Conservation (phyloP, 2,888 invertebrate species). For the Dicyrtoma fusca region DNA sequence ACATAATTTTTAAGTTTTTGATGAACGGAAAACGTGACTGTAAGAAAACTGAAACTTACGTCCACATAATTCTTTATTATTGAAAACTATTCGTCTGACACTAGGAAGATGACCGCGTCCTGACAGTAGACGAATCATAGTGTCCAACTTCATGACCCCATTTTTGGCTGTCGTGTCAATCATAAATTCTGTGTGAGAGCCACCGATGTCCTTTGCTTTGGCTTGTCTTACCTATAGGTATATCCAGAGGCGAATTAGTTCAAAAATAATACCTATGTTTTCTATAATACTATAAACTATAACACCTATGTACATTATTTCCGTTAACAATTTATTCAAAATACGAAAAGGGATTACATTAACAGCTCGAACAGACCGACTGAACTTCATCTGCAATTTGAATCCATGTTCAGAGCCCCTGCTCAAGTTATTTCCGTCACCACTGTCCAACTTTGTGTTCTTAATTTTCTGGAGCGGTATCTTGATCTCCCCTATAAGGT, state of each 20-base stretch:
- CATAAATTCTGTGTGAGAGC: constrained; percentile 41
- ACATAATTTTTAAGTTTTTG: too few species aligned
- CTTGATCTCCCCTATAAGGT: constrained; percentile 42
- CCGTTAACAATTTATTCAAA: neutral
- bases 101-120: constrained; percentile 37
- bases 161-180: constrained; percentile 46
- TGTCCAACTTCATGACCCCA: constrained; percentile 43
- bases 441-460: neutral
- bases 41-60: constrained; percentile 31
- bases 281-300: too few species aligned
- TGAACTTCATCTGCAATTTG: constrained; percentile 42
- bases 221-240: constrained; percentile 40
- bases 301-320: neutral
- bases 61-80: constrained; percentile 45
- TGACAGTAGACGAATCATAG: constrained; percentile 40
- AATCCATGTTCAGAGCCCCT: constrained; percentile 33
- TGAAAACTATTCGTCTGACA: constrained; percentile 45
- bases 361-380: constrained; percentile 42
- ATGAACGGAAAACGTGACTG: too few species aligned
- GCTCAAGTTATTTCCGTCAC: neutral
- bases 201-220: constrained; percentile 41
- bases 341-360: too few species aligned
- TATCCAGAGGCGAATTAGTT: neutral
- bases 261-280: neutral
- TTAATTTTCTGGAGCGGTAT: constrained; percentile 36